phyloP scores from a whole-genome alignment of 2,888 invertebrate genomes.

The Himalopsyche japonica region DNA sequence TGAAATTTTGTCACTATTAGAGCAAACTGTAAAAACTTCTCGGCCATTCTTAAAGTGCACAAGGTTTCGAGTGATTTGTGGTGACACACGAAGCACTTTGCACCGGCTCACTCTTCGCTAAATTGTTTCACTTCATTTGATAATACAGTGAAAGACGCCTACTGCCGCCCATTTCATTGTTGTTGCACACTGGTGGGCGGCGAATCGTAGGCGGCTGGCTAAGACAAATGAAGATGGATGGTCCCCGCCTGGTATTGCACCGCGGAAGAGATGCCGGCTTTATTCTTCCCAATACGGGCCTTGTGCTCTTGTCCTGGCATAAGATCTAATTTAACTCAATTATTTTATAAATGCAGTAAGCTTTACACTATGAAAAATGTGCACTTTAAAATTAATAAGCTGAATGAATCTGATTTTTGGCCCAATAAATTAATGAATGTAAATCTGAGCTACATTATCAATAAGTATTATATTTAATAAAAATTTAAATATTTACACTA shows the following conservation, averaged over 20 bases:
- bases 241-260: not conserved
- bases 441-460: no score
- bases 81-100: not conserved
- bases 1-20: not conserved
- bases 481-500: no score
- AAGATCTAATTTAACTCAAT: not conserved
- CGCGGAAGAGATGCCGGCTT: not conserved
- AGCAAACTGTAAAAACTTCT: not conserved
- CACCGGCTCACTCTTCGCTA: conserved; percentile 12
- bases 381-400: no score
- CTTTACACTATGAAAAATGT: no score
- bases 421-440: no score
- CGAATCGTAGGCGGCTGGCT: not conserved
- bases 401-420: no score
- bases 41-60: not conserved
- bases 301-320: not conserved
- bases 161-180: not conserved
- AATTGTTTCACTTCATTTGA: conserved; percentile 34
- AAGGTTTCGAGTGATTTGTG: not conserved
- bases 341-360: not conserved
- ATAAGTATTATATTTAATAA: no score
- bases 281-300: not conserved
- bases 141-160: not conserved
- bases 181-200: not conserved
- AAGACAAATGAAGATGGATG: conserved; percentile 6